Conservation (phyloP, 2,797 vertebrate species). For the Macropus fuliginosus region DNA sequence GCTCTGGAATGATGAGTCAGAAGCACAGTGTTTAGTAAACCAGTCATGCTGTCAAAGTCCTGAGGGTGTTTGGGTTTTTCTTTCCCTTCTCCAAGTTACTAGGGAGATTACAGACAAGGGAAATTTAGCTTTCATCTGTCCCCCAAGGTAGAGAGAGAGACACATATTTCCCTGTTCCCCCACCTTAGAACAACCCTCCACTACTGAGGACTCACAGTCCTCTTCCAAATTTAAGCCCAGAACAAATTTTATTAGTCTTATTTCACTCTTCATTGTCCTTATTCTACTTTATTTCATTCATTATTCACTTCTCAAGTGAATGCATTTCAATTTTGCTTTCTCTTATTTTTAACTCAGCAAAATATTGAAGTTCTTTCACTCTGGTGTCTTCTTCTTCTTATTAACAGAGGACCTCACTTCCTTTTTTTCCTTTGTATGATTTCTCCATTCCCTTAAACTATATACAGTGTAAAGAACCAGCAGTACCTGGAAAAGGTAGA, state of each 20-base stretch:
- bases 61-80: neutral
- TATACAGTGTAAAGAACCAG: accelerated
- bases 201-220: neutral
- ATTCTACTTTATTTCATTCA: neutral
- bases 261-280: neutral
- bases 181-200: neutral
- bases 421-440: neutral
- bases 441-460: neutral
- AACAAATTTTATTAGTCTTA: neutral
- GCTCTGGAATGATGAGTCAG: neutral
- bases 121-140: neutral
- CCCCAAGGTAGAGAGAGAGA: neutral
- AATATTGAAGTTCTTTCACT: neutral
- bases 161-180: neutral
- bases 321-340: neutral
- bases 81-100: neutral
- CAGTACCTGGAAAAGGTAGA: slow-evolving; percentile 95
- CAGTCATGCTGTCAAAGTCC: neutral
- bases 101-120: neutral
- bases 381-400: neutral
- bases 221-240: neutral
- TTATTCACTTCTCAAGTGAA: too few species aligned
- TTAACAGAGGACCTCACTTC: neutral
- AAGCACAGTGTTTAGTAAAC: neutral
- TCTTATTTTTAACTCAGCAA: accelerated